Evolutionary conservation across 2,888 invertebrate genomes (phyloP), one percentile per base, ranked within the genome.

Genomic region (Cantharis lateralis): DNA sequence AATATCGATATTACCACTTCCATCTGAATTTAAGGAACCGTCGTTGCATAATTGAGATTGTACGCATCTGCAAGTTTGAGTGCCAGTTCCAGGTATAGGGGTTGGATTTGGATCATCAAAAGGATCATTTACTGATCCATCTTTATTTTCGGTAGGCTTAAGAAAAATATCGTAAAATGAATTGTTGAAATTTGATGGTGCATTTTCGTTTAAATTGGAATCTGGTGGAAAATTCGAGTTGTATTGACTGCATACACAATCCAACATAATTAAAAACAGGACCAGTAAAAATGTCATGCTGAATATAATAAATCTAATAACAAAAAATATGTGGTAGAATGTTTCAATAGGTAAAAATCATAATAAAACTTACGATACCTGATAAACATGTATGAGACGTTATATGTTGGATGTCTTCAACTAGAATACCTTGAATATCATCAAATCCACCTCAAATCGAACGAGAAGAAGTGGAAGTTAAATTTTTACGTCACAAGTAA

Each of bases 1-100:
- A 72, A 96, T 93, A 83, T 96, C 95, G 72, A 96, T 93, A 32
- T 94, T 88, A 5, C 93, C 94, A 10, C 3, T 10, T 3, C 26
- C 26, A 11, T 28, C 26, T 28, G 26, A 10, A 28, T 11, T 11
- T 10, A 28, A 10, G 26, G 26, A 3, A 10, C 10, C 10, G 11
- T 28, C 10, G 26, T 11, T 28, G 26, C 26, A 28, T 10, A 28
- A 28, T 10, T 28, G 0, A 89, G 88, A 0, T 96, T 96, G 82
- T 94, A 93, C 0, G 90, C 92, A 74, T 93, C 93, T 13, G 95
- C 90, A 0, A 91, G 91, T n/a, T n/a, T 48, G 10, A 3, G 10
- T 11, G 10, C 26, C 26, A 28, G 26, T 28, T 28, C 26, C 26
- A 28, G 26, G 26, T 10, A 28, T 3, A 1, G 10, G 26, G 26